A percentile compares a stretch with the other conserved stretches of the same genome.
Conservation (phyloP, 64 coral and sea anemone species). For the Montipora cactus region DNA sequence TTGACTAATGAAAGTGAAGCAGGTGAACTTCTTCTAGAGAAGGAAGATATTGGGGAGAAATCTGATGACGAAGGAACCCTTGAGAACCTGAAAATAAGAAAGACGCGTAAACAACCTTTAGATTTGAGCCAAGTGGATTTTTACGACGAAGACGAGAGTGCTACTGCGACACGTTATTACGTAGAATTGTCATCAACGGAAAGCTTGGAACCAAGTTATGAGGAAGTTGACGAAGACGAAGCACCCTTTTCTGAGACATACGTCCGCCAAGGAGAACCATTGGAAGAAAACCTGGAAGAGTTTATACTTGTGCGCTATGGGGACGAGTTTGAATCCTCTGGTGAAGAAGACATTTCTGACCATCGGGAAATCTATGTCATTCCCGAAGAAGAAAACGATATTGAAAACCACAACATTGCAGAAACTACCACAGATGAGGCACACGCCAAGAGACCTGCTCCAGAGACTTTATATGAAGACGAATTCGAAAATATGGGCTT, state of each 20-base stretch:
- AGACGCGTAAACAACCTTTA: not conserved
- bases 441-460: slow-evolving; percentile 19
- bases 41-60: slow-evolving; percentile 17
- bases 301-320: slow-evolving; percentile 89
- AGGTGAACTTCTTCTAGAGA: not conserved
- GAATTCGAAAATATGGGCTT: slow-evolving; percentile 53
- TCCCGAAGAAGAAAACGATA: slow-evolving; percentile 82
- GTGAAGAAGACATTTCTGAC: slow-evolving; percentile 81
- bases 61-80: not conserved
- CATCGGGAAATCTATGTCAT: slow-evolving; percentile 95
- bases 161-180: slow-evolving; percentile 68
- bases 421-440: not conserved
- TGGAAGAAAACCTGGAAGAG: slow-evolving; percentile 93
- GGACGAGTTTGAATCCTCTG: slow-evolving; percentile 79
- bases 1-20: not conserved
- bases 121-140: slow-evolving; percentile 71
- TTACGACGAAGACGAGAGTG: slow-evolving; percentile 80
- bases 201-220: slow-evolving; percentile 82
- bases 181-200: slow-evolving; percentile 87
- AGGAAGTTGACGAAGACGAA: slow-evolving; percentile 71
- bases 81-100: not conserved
- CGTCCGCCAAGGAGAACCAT: slow-evolving; percentile 80
- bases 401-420: slow-evolving; percentile 22
- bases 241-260: slow-evolving; percentile 67
- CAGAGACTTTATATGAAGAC: slow-evolving; percentile 27